Evolutionary conservation across 1,140 invertebrate genomes (phyloP).

Genomic region (Caenorhabditis brenneri): DNA sequence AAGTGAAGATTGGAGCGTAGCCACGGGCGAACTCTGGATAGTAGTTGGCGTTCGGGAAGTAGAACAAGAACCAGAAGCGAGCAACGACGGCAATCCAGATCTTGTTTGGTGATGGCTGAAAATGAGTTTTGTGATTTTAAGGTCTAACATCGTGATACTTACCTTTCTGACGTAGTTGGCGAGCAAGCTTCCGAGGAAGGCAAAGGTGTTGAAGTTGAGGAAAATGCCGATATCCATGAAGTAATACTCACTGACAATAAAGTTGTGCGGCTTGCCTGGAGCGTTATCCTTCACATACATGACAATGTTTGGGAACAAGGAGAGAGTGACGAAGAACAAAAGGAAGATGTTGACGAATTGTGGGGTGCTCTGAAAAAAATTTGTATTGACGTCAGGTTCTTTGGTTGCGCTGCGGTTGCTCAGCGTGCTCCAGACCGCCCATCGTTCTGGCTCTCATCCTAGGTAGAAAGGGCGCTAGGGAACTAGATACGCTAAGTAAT

Average conservation of each 20-base stretch:
- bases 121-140: not conserved
- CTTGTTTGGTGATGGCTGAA: conserved; percentile 81
- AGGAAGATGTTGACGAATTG: conserved; percentile 92
- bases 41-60: conserved; percentile 76
- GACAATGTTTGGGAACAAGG: conserved; percentile 83
- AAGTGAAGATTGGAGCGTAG: conserved; percentile 75
- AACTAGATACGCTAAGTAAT: no score
- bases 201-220: conserved; percentile 88
- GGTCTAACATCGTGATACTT: conserved; percentile 60
- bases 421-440: no score
- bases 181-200: conserved; percentile 87
- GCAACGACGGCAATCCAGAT: conserved; percentile 82
- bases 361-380: conserved; percentile 75
- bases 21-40: conserved; percentile 76
- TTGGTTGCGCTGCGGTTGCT: no score
- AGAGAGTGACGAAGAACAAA: conserved; percentile 88
- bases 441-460: no score
- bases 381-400: not conserved
- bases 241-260: not conserved
- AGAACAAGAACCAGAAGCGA: conserved; percentile 83
- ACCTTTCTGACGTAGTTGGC: conserved; percentile 76
- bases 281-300: conserved; percentile 54
- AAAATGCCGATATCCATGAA: conserved; percentile 76
- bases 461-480: no score
- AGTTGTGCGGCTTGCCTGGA: not conserved